Evolutionary conservation across 2,113 vertebrate species (phyloP).

Genomic region (Aptenodytes patagonicus): DNA sequence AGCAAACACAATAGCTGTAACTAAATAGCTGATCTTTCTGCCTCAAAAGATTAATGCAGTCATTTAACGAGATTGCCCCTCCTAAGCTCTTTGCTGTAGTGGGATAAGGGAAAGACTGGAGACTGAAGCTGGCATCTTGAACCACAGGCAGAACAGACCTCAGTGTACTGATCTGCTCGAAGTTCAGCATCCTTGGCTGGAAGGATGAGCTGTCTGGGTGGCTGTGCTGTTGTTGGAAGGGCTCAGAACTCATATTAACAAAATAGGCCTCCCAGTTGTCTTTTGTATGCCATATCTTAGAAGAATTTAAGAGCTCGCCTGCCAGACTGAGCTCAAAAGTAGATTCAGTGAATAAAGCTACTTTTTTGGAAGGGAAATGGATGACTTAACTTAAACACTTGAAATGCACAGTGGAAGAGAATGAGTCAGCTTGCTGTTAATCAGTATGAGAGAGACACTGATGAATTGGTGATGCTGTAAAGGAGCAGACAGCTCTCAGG

Average conservation of each 20-base stretch:
- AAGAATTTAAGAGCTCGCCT: background rate
- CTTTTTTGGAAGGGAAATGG: background rate
- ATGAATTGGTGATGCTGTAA: background rate
- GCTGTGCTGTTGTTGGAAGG: background rate
- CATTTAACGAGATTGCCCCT: conserved; percentile 34
- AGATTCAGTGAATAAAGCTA: background rate
- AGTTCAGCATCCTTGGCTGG: background rate
- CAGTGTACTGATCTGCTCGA: background rate
- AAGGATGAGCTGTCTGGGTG: background rate
- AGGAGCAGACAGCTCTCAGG: background rate
- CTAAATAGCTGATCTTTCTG: conserved; percentile 7
- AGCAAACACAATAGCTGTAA: conserved; percentile 36
- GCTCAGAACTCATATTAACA: background rate
- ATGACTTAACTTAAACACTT: background rate
- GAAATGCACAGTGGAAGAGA: background rate
- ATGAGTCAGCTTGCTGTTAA: background rate
- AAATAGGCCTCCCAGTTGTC: background rate
- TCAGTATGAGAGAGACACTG: background rate
- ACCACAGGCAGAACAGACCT: background rate
- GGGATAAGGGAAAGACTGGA: background rate
- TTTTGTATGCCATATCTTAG: background rate
- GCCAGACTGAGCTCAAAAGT: background rate
- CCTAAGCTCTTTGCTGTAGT: background rate
- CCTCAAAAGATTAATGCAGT: conserved; percentile 19
- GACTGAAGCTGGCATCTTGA: background rate